phyloP scores from a whole-genome alignment of 1,140 invertebrate genomes.

The Hormaphis cornu region DNA sequence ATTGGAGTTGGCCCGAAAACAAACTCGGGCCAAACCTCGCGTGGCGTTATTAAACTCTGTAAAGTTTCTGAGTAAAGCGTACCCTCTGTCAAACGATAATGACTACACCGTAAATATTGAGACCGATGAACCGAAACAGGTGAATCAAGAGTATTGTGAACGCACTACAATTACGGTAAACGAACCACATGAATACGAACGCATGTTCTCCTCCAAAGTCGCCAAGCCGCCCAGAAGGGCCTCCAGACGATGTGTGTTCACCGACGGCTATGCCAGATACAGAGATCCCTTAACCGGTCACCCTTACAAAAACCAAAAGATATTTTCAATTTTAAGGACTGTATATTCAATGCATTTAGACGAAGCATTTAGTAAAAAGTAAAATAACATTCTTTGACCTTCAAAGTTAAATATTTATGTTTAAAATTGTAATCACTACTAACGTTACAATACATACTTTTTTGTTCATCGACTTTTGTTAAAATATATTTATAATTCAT shows the following conservation, averaged over 20 bases:
- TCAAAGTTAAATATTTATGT: neutral
- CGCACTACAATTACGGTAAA: conserved; percentile 7
- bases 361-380: neutral
- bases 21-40: conserved; percentile 15
- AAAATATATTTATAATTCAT: too few species aligned
- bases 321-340: conserved; percentile 17
- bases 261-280: conserved; percentile 18
- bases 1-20: conserved; percentile 29
- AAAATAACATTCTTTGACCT: neutral
- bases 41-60: neutral
- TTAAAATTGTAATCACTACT: neutral
- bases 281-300: conserved; percentile 10
- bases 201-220: conserved; percentile 9
- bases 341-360: conserved; percentile 27
- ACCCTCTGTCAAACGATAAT: neutral
- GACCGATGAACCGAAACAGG: neutral
- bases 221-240: neutral
- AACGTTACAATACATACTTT: too few species aligned
- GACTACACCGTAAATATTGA: neutral
- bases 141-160: neutral
- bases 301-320: conserved; percentile 24
- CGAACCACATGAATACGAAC: neutral
- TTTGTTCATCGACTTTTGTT: too few species aligned
- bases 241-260: conserved; percentile 4
- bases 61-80: conserved; percentile 4